phyloP scores from a whole-genome alignment of 2,888 invertebrate species.

The Temnothorax unifasciatus region DNA sequence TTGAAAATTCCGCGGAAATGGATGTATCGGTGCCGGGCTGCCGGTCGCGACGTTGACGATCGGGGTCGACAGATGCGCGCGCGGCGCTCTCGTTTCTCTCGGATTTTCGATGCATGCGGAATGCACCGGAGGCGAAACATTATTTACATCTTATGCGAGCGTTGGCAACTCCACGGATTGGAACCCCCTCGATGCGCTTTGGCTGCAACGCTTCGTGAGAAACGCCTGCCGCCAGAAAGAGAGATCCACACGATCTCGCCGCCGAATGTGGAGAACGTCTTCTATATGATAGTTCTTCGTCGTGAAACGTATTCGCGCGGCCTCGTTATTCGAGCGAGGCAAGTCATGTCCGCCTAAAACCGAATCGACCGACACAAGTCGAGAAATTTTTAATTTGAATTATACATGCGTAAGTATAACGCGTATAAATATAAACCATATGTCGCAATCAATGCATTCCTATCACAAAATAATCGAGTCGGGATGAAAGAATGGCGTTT shows the following conservation, averaged over 20 bases:
- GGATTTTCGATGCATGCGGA: conserved; percentile 55
- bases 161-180: conserved; percentile 43
- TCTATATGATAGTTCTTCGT: neutral
- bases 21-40: conserved; percentile 26
- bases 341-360: neutral
- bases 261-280: conserved; percentile 28
- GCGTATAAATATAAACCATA: neutral
- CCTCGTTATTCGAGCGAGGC: conserved; percentile 24
- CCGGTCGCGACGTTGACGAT: conserved; percentile 45
- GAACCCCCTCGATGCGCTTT: conserved; percentile 33
- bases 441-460: neutral
- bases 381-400: conserved; percentile 7
- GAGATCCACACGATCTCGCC: neutral
- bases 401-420: neutral
- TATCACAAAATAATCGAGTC: neutral
- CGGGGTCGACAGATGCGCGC: conserved; percentile 32
- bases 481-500: neutral
- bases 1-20: conserved; percentile 55
- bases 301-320: conserved; percentile 21
- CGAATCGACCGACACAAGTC: neutral
- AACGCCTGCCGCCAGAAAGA: conserved; percentile 27
- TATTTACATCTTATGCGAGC: conserved; percentile 47
- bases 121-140: conserved; percentile 52
- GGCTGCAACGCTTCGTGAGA: conserved; percentile 18
- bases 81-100: conserved; percentile 26